Evolutionary conservation across 1,140 invertebrate species (phyloP).

Genomic region (Lineus longissimus): DNA sequence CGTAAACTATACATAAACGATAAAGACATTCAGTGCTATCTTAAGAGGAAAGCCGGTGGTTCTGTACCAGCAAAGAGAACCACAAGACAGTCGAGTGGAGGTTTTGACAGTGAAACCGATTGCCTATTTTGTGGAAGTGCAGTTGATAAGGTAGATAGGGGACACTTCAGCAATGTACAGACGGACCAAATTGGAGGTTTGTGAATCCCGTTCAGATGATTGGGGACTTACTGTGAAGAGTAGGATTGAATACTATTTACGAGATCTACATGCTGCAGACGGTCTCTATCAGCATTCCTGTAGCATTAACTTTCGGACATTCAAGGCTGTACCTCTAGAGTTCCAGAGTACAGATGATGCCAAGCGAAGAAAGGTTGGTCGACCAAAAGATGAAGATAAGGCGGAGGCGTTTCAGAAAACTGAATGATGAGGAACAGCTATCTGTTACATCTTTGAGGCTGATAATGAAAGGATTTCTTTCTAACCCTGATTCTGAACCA

Average conservation of each 20-base stretch:
- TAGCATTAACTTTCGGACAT: not conserved
- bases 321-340: not conserved
- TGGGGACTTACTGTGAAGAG: not conserved
- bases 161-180: not conserved
- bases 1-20: not conserved
- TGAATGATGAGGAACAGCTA: slow-evolving; percentile 14
- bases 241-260: not conserved
- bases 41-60: not conserved
- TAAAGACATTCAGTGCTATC: not conserved
- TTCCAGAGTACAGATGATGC: not conserved
- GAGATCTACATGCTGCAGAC: not conserved
- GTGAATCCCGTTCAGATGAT: not conserved
- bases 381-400: slow-evolving; percentile 8
- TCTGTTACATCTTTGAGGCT: not conserved
- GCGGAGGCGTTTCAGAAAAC: slow-evolving; percentile 6
- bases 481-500: not conserved
- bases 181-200: not conserved
- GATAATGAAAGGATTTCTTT: slow-evolving; percentile 9
- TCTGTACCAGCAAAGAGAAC: not conserved
- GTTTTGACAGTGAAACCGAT: not conserved
- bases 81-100: not conserved
- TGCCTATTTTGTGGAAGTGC: not conserved
- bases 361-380: slow-evolving; percentile 8
- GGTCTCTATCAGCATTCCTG: not conserved
- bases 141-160: not conserved